Evolutionary conservation across 2,797 vertebrate species (phyloP), one percentile per base, ranked within the genome.

Genomic region (Phrynocephalus forsythii): DNA sequence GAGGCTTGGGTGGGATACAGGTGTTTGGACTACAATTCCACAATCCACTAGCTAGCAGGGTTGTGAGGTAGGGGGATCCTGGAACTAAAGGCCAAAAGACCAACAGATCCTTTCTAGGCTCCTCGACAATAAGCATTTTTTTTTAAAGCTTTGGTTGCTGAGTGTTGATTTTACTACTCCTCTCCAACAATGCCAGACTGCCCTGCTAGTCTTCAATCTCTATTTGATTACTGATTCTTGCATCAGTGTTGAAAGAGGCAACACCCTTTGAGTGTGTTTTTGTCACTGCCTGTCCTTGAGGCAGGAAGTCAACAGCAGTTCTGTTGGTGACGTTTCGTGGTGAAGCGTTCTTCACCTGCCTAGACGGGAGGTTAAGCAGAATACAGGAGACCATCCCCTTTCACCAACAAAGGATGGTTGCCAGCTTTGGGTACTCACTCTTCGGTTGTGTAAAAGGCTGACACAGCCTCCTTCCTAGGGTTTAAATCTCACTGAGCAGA

Each of bases 261-360:
- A 73, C 85, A 48, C 85, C 78, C 85, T 86, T 72, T 24, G 68
- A 22, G 52, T 82, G 66, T 73, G 69, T 16, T 86, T 82, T 81
- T 63, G 68, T 30, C 33, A n/a, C 24, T 71, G 22, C 10, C 7
- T 80, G 30, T 48, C 77, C 77, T 86, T 80, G 85, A 48, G 52
- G 2, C 50, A 48, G 18, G 18, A 69, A 86, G 38, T 66, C 76
- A 33, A 22, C 69, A 66, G 18, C 79, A 33, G 73, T 28, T 13
- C 26, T 38, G 33, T 38, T 33, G 16, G 50, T 60, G 48, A 66
- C 20, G 5, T 73, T 81, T 81, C 11, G 24, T 10, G 60, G 5
- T 82, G 38, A 66, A n/a, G 5, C 48, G 18, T 33, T 26, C 60
- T 66, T 66, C 52, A 24, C 48, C 30, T 26, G 18, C 26, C 3